Evolutionary conservation across 2,888 invertebrate genomes (phyloP), one percentile per base, ranked within the genome.

Genomic region (Taenaris catops): DNA sequence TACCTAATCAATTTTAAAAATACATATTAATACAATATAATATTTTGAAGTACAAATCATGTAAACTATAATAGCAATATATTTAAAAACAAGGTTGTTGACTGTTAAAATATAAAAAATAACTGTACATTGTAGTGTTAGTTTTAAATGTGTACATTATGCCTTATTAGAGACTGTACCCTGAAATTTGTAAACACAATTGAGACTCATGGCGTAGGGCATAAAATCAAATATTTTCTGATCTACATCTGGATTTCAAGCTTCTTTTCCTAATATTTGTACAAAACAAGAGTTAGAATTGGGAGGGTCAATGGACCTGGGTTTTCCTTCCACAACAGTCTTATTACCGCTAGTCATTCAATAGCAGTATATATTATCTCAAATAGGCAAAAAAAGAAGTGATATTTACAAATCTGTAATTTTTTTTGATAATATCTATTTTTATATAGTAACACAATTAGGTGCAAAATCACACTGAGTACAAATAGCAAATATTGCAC

Each of bases 301-400:
- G n/a, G n/a, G n/a, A n/a, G n/a, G n/a, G n/a, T n/a, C n/a, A n/a
- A n/a, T n/a, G n/a, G n/a, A n/a, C n/a, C n/a, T n/a, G n/a, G n/a
- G n/a, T n/a, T n/a, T n/a, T n/a, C n/a, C n/a, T n/a, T n/a, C n/a
- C n/a, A n/a, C 31, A 9, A 28, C 28, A 39, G 17, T 44, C 24
- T 44, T 20, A 40, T 14, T 42, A 49, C 64, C 68, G 61, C 80
- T 81, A 81, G 80, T 81, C 80, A 81, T 71, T 59, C 67, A 70
- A 71, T 63, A 74, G 67, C 68, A 74, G 69, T 69, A 63, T 58
- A 55, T 50, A 57, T 28, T 63, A 59, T 63, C 64, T 68, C 65
- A 70, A 70, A 68, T 70, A 68, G 55, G 51, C 60, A 25, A 34
- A 41, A 26, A 39, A 29, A 21, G n/a, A 47, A 35, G 40, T 40